A percentile compares a stretch with the other conserved stretches of the same genome.
Evolutionary conservation across 2,797 vertebrate genomes (phyloP).

Genomic region (Enteromius radiatus): DNA sequence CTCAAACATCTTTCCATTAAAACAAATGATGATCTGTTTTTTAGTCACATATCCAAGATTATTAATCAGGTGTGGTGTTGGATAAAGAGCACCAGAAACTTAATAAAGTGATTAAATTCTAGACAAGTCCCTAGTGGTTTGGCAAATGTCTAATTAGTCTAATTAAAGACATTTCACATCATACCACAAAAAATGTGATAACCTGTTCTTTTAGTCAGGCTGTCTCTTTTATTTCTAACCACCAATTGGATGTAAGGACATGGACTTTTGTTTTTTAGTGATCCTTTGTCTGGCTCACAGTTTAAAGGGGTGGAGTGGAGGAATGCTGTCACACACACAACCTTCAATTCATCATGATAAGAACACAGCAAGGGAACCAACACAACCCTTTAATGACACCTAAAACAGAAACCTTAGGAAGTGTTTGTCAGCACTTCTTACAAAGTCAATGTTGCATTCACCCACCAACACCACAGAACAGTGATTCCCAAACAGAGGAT

Average conservation of each 20-base stretch:
- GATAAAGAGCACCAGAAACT: neutral
- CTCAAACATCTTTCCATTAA: neutral
- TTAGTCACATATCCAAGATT: neutral
- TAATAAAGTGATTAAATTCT: neutral
- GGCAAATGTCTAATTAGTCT: neutral
- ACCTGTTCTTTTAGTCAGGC: neutral
- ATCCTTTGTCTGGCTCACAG: conserved; percentile 18
- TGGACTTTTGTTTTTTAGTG: conserved; percentile 4
- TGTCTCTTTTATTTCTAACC: neutral
- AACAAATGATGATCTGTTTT: conserved; percentile 1
- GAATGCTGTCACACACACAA: conserved; percentile 3
- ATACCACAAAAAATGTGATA: neutral
- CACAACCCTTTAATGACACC: conserved; percentile 1
- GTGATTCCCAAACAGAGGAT: conserved; percentile 9
- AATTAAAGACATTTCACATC: neutral
- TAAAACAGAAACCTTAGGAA: conserved; percentile 26
- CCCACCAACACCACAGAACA: conserved; percentile 2
- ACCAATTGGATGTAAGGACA: neutral
- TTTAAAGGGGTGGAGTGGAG: neutral
- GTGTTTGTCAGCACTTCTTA: conserved; percentile 4
- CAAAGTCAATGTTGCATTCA: conserved; percentile 4
- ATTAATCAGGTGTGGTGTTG: neutral
- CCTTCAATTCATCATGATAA: conserved; percentile 38
- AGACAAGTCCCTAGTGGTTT: neutral
- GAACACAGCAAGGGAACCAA: neutral